Conservation (phyloP, 2,888 invertebrate species). For the Drosophila kambysellisi region DNA sequence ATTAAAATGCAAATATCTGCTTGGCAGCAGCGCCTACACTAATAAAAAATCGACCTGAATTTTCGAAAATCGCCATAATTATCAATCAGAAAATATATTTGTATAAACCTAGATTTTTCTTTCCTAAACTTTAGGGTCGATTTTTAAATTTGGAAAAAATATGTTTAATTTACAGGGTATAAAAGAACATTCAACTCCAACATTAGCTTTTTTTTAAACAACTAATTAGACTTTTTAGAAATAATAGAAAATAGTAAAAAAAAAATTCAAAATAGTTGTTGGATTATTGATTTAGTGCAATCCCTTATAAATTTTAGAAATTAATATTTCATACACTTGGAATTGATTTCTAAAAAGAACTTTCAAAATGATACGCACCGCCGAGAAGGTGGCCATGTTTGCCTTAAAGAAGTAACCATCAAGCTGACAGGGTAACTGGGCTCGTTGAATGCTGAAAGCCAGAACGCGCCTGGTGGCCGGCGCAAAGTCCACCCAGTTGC, state of each 20-base stretch:
- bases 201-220: too few relatives aligned
- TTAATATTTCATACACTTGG: neutral
- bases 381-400: conserved; percentile 64
- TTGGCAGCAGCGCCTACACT: neutral
- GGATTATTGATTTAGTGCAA: neutral
- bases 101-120: too few relatives aligned
- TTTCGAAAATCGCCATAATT: too few relatives aligned
- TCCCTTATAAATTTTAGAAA: neutral
- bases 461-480: conserved; percentile 38
- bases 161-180: too few relatives aligned
- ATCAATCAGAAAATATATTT: too few relatives aligned
- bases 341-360: neutral
- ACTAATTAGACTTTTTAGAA: neutral
- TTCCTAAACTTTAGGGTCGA: too few relatives aligned
- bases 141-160: too few relatives aligned
- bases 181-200: too few relatives aligned
- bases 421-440: conserved; percentile 57
- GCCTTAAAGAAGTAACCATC: conserved; percentile 59
- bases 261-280: neutral
- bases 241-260: neutral
- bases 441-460: conserved; percentile 51
- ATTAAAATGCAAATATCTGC: neutral
- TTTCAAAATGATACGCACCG: conserved; percentile 38
- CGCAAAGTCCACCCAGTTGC: conserved; percentile 52
- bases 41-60: neutral